Evolutionary conservation across 1,140 invertebrate species (phyloP).

Genomic region (Habropoda laboriosa): DNA sequence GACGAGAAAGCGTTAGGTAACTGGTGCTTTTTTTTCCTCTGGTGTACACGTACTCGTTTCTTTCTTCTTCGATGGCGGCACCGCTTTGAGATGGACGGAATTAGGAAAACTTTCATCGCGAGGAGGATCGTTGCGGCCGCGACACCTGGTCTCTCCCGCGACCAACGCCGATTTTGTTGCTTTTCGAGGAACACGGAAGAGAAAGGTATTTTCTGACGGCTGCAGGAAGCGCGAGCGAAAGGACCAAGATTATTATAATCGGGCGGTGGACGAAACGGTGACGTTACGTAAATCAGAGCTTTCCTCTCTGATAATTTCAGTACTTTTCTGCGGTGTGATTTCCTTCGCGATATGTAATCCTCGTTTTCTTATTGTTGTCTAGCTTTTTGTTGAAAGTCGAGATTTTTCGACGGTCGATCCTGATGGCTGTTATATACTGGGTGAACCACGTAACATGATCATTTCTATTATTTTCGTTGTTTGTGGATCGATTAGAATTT

Average conservation of each 20-base stretch:
- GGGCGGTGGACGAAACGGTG: neutral
- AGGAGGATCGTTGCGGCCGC: neutral
- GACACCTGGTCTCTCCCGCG: neutral
- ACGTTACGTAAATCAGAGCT: neutral
- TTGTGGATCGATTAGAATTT: too few species aligned
- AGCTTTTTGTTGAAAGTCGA: too few species aligned
- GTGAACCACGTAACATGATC: too few species aligned
- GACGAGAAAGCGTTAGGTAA: constrained; percentile 32
- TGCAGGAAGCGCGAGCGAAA: neutral
- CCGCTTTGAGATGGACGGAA: neutral
- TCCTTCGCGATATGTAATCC: neutral
- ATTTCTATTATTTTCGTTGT: too few species aligned
- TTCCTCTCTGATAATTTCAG: neutral
- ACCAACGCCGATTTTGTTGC: neutral
- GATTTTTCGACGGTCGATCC: too few species aligned
- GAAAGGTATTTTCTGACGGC: constrained; percentile 39
- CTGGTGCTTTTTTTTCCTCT: neutral
- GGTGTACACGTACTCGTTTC: too few species aligned
- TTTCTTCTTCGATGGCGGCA: neutral
- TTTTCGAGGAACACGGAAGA: constrained; percentile 18
- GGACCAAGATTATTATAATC: constrained; percentile 28
- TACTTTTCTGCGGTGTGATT: neutral
- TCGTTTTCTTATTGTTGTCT: too few species aligned
- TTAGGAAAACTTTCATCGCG: neutral
- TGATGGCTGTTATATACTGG: too few species aligned